Percentiles rank a stretch among this genome's conserved stretches.
Conservation (phyloP, 1,140 invertebrate genomes). For the Myzus persicae region DNA sequence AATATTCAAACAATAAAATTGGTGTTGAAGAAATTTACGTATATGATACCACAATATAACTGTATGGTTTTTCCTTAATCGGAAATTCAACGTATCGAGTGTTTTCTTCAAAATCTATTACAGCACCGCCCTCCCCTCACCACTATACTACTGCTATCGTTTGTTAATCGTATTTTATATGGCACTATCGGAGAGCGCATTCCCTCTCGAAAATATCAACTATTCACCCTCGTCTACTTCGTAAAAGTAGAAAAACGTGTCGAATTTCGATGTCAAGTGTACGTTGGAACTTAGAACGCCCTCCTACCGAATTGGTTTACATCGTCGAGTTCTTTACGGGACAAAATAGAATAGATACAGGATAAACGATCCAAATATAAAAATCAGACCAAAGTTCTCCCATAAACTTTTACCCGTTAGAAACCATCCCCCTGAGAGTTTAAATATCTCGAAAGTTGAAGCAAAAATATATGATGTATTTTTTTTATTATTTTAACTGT, state of each 20-base stretch:
- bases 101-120: background rate
- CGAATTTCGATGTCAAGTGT: constrained; percentile 18
- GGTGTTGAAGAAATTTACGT: background rate
- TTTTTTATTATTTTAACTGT: background rate
- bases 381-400: background rate
- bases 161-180: background rate
- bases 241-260: constrained; percentile 51
- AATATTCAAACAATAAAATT: background rate
- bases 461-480: background rate
- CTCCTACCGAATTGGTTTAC: background rate
- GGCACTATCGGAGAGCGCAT: background rate
- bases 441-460: background rate
- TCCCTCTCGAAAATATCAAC: background rate
- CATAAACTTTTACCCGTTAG: background rate
- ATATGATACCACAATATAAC: background rate
- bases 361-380: constrained; percentile 23
- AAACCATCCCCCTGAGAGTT: background rate
- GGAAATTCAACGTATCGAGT: background rate
- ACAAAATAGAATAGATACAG: background rate
- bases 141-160: no score
- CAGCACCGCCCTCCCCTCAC: no score
- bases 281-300: background rate
- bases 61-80: background rate
- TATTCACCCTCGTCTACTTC: background rate
- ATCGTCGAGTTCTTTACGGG: background rate